These are phyloP conservation scores for Enteromius paludinosus DNA, from an alignment of 2,797 vertebrate species.

Conservation along the genomic window DNA sequence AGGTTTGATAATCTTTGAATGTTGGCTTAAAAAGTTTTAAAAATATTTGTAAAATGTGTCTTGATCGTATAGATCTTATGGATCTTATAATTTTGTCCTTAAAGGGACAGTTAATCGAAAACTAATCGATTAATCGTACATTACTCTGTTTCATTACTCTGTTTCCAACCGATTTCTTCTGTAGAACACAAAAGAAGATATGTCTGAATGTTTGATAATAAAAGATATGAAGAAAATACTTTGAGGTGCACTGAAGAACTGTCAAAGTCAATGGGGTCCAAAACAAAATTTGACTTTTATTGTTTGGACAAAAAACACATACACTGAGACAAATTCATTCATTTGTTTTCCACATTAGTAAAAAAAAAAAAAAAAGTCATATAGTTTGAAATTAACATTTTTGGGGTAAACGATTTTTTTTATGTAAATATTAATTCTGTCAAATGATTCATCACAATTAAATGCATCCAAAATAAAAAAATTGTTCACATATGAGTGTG, in stretches of 20 bases:
- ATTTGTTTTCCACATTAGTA: not conserved
- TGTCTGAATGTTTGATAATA: not conserved
- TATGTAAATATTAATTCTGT: too few species aligned
- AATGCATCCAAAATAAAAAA: too few species aligned
- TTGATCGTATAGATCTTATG: not conserved
- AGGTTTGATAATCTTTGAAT: not conserved
- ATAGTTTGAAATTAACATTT: not conserved
- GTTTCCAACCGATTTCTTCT: not conserved
- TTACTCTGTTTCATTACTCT: not conserved
- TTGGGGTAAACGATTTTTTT: not conserved
- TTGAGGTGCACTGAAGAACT: not conserved
- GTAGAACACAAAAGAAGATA: not conserved
- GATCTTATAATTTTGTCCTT: not conserved
- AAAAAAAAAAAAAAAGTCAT: not conserved
- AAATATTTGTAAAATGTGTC: not conserved
- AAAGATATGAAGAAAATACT: not conserved
- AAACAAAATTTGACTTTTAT: not conserved
- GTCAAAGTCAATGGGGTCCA: not conserved
- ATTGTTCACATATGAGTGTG: too few species aligned
- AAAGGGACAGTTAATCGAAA: not conserved
- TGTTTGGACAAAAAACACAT: not conserved
- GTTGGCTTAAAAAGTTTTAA: not conserved
- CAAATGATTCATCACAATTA: too few species aligned
- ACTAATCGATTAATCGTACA: not conserved
- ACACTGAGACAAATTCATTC: not conserved